These are phyloP conservation scores for Atethmia centrago DNA, from an alignment of 2,888 invertebrate species.

Conservation along the genomic window DNA sequence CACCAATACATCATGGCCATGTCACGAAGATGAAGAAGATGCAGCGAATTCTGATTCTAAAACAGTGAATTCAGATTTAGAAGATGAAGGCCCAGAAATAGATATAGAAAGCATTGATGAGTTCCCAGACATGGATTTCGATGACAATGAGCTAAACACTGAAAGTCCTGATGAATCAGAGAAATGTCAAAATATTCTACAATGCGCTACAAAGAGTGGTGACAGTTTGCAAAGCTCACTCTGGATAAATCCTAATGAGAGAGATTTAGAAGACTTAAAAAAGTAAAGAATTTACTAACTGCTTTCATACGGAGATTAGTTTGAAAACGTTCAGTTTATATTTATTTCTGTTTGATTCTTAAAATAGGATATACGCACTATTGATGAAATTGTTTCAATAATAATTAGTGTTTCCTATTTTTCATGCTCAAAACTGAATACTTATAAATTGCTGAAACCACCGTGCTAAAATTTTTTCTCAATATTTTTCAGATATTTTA, in stretches of 20 bases:
- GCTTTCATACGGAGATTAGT: neutral
- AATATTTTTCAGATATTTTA: conserved; percentile 87
- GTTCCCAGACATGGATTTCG: conserved; percentile 83
- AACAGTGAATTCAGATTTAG: conserved; percentile 84
- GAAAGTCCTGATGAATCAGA: conserved; percentile 76
- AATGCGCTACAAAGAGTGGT: conserved; percentile 72
- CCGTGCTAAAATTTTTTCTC: neutral
- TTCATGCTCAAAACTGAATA: neutral
- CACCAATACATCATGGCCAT: conserved; percentile 86
- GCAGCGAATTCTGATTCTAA: conserved; percentile 86
- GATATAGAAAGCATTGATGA: conserved; percentile 83
- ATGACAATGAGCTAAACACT: conserved; percentile 80
- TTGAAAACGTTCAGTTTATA: neutral
- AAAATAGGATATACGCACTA: no score
- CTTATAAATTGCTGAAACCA: neutral
- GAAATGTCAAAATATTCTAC: conserved; percentile 65
- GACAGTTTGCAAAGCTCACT: conserved; percentile 84
- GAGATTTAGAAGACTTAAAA: conserved; percentile 90
- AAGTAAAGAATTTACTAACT: conserved; percentile 73
- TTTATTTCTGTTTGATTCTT: no score
- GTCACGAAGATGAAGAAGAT: conserved; percentile 87
- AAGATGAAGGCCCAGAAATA: conserved; percentile 81
- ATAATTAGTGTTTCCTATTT: neutral
- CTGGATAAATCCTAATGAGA: conserved; percentile 88
- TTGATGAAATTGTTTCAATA: neutral